Evolutionary conservation across 2,888 invertebrate species (phyloP), one percentile per base, ranked within the genome.

Genomic region (Spisula solida): DNA sequence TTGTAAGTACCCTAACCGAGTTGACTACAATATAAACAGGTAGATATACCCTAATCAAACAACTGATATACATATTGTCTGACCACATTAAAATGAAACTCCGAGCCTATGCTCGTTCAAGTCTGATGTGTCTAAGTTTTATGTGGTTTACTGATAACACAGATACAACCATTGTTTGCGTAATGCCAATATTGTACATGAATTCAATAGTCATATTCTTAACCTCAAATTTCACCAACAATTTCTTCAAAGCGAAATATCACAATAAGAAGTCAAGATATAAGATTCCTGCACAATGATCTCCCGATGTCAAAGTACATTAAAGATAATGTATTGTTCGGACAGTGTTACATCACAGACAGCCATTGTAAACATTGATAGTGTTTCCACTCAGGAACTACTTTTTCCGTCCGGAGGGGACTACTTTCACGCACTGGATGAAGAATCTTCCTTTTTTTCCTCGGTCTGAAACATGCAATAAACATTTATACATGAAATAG

Each of bases 361-460:
- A 25, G 60, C 25, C 25, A 10, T 25, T 66, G 60, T 66, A 66
- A 5, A 66, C 34, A 75, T 75, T 16, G 31, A 31, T 34, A 34
- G 31, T 6, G 18, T 75, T 25, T n/a, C 16, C 16, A 18, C 34
- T 31, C 18, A 31, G 75, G 75, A 31, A 75, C 75, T 75, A 75
- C 34, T 75, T 75, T 75, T 75, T 31, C 34, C 14, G 34, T 34
- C 18, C 25, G 5, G 31, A 31, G n/a, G 12, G 75, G 34, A 75
- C 75, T 75, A 75, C 75, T 75, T 75, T 75, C 75, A 75, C 0
- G 75, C 75, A 31, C 75, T 75, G 34, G 75, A 75, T 34, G n/a
- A 25, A 16, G 75, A 75, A 75, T 34, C 29, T 31, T 75, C 75
- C 20, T 75, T 75, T 75, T 75, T 75, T 34, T 75, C 75, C 14